These are phyloP conservation scores for Danaus plexippus DNA, from an alignment of 1,140 invertebrate genomes.

Conservation along the genomic window DNA sequence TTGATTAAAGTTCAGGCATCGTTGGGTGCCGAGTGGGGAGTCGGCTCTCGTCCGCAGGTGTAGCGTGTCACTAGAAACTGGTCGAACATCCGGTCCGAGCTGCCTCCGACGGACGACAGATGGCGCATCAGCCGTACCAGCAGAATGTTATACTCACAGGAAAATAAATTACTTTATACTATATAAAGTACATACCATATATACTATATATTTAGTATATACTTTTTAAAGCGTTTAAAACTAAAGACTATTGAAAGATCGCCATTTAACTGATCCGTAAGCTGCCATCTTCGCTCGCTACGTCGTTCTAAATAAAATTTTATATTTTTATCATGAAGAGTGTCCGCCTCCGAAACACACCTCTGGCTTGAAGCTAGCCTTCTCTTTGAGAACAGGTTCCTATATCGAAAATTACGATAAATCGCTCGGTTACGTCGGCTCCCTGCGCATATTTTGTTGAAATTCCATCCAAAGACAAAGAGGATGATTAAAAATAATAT, in stretches of 20 bases:
- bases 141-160: no score
- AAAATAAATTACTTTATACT: no score
- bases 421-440: conserved; percentile 32
- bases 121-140: conserved; percentile 30
- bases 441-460: conserved; percentile 39
- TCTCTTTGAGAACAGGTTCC: conserved; percentile 57
- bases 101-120: conserved; percentile 43
- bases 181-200: no score
- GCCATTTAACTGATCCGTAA: no score
- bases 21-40: conserved; percentile 16
- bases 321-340: conserved; percentile 67
- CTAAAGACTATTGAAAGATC: no score
- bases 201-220: no score
- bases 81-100: conserved; percentile 57
- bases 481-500: conserved; percentile 4
- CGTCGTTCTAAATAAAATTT: conserved; percentile 60
- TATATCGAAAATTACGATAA: conserved; percentile 62
- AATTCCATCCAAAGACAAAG: conserved; percentile 13
- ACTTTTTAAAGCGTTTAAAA: no score
- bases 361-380: conserved; percentile 22
- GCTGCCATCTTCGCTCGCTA: no score
- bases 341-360: conserved; percentile 32
- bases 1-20: background rate
- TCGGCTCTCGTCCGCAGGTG: conserved; percentile 49
- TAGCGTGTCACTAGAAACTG: conserved; percentile 60